Conservation (phyloP, 35 echinoderm and acorn worm genomes). For the Strongylocentrotus purpuratus region DNA sequence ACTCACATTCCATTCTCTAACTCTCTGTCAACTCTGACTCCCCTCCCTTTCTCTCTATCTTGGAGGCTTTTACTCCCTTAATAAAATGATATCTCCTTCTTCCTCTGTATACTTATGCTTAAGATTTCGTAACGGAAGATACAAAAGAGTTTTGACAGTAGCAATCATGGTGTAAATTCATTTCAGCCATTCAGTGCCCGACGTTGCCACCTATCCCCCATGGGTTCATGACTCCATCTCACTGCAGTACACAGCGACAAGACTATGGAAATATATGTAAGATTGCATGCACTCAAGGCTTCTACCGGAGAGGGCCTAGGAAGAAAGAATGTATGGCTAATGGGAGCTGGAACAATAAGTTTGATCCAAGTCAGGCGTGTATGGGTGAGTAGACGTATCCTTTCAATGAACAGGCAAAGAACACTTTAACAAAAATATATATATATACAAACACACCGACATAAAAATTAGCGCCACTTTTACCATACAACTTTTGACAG, state of each 20-base stretch:
- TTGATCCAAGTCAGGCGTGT: constrained; percentile 43
- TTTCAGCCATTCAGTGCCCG: constrained; percentile 70
- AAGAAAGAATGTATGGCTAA: constrained; percentile 51
- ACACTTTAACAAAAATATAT: no score
- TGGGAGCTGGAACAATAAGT: constrained; percentile 53
- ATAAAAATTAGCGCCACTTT: no score
- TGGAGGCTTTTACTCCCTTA: no score
- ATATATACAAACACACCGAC: no score
- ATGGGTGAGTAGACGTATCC: constrained; percentile 45
- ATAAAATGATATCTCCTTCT: no score
- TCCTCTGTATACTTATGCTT: no score
- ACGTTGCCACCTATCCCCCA: constrained; percentile 42
- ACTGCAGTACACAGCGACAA: constrained; percentile 52
- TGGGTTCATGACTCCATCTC: constrained; percentile 13
- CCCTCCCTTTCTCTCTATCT: no score
- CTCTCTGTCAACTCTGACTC: no score
- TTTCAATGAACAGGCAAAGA: not conserved
- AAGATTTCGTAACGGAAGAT: no score
- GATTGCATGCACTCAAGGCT: constrained; percentile 61
- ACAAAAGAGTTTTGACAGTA: not conserved
- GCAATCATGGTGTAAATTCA: not conserved
- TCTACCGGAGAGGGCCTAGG: constrained; percentile 48
- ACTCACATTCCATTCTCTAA: no score
- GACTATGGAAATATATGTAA: constrained; percentile 51
- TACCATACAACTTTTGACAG: no score